These are phyloP conservation scores for Paralinhomoeus sp. DNA, from an alignment of 2,888 invertebrate genomes.

Conservation along the genomic window DNA sequence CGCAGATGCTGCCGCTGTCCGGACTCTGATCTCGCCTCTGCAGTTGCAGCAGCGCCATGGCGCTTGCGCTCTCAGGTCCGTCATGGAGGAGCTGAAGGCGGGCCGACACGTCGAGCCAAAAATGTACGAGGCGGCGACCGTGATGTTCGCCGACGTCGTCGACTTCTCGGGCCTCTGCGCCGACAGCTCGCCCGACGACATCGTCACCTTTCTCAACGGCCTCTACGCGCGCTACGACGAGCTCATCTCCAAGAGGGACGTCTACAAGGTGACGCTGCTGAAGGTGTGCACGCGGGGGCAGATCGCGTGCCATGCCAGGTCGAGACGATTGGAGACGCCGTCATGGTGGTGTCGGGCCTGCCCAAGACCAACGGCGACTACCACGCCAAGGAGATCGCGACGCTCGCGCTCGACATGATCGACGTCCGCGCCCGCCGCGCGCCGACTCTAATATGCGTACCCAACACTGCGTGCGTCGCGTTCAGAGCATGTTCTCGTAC, in stretches of 20 bases:
- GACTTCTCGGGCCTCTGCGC: not conserved
- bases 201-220: not conserved
- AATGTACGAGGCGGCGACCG: not conserved
- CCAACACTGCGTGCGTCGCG: no score
- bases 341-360: not conserved
- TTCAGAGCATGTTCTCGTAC: no score
- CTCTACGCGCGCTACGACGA: not conserved
- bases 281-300: no score
- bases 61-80: not conserved
- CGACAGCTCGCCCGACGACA: not conserved
- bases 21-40: no score
- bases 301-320: no score
- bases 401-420: not conserved
- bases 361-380: not conserved
- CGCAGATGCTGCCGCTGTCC: slow-evolving; percentile 1
- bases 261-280: slow-evolving; percentile 1
- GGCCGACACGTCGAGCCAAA: not conserved
- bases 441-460: no score
- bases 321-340: not conserved
- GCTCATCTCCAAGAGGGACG: not conserved
- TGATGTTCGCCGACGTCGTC: not conserved
- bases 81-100: not conserved
- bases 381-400: not conserved
- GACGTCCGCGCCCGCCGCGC: no score
- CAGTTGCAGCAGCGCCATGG: not conserved